These are phyloP conservation scores for Drosophila anceps DNA, from an alignment of 2,888 invertebrate species.

Conservation along the genomic window DNA sequence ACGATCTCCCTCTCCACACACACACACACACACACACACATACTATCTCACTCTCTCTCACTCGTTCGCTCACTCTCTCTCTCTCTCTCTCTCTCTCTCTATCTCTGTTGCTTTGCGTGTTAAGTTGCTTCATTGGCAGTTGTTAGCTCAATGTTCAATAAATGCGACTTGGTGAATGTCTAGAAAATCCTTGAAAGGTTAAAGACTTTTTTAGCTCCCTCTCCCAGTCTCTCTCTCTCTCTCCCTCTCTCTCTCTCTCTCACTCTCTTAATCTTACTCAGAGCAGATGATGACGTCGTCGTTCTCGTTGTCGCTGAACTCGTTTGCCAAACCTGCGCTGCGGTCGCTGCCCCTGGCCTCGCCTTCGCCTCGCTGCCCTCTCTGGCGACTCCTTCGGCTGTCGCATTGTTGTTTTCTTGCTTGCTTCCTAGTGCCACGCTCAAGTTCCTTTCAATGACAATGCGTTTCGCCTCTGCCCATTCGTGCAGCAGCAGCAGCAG, in stretches of 20 bases:
- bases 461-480: constrained; percentile 60
- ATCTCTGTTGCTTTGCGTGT: constrained; percentile 4
- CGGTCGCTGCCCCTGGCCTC: constrained; percentile 78
- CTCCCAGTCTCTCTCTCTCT: not conserved
- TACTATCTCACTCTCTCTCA: not conserved
- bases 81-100: not conserved
- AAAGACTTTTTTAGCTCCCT: constrained; percentile 70
- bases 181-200: constrained; percentile 83
- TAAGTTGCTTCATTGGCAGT: constrained; percentile 31
- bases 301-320: constrained; percentile 57
- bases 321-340: constrained; percentile 74
- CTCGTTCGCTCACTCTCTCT: not conserved
- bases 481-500: constrained; percentile 12
- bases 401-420: constrained; percentile 45
- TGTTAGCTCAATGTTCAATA: constrained; percentile 71
- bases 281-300: constrained; percentile 6
- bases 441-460: constrained; percentile 79
- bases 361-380: constrained; percentile 27
- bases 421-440: constrained; percentile 46
- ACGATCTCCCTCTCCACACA: constrained; percentile 3
- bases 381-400: constrained; percentile 18
- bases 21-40: not conserved
- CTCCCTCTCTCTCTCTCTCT: constrained; percentile 3
- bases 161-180: constrained; percentile 60
- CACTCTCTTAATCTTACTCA: not conserved